Conservation (phyloP, 2,888 invertebrate species). For the Chrysomela aeneicollis region DNA sequence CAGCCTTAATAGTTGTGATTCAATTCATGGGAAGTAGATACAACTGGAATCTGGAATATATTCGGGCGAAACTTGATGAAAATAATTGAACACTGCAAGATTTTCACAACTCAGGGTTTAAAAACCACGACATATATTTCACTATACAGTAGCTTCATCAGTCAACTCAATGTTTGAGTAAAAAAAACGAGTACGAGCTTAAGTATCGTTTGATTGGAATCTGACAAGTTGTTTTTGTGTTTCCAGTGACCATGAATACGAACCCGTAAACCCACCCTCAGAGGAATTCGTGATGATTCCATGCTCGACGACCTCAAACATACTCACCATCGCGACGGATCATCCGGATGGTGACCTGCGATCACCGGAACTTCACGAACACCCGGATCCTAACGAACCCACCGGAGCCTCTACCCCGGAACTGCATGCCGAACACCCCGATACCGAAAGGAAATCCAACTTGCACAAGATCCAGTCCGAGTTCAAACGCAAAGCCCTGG, state of each 20-base stretch:
- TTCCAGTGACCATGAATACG: slow-evolving; percentile 93
- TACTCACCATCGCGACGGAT: slow-evolving; percentile 1
- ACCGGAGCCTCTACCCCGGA: background rate
- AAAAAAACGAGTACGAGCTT: no score
- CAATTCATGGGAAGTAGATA: no score
- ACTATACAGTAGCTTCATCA: no score
- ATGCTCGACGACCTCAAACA: slow-evolving; percentile 49
- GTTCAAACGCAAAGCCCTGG: slow-evolving; percentile 62
- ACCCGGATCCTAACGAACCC: background rate
- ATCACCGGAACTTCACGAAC: background rate
- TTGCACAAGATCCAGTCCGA: slow-evolving; percentile 36
- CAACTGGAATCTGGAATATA: no score
- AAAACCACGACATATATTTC: no score
- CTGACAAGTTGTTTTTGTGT: slow-evolving; percentile 23
- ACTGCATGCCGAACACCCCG: background rate
- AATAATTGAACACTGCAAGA: no score
- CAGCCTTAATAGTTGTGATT: no score
- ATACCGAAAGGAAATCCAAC: background rate
- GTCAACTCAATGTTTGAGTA: no score
- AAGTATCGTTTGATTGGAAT: no score
- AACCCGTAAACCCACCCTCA: slow-evolving; percentile 81
- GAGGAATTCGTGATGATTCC: slow-evolving; percentile 52
- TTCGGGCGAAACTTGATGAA: no score
- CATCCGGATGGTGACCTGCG: background rate
- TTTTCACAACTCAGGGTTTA: no score